A percentile compares a stretch with the other conserved stretches of the same genome.
Evolutionary conservation across 2,797 vertebrate species (phyloP).

Genomic region (Glossophaga mutica): DNA sequence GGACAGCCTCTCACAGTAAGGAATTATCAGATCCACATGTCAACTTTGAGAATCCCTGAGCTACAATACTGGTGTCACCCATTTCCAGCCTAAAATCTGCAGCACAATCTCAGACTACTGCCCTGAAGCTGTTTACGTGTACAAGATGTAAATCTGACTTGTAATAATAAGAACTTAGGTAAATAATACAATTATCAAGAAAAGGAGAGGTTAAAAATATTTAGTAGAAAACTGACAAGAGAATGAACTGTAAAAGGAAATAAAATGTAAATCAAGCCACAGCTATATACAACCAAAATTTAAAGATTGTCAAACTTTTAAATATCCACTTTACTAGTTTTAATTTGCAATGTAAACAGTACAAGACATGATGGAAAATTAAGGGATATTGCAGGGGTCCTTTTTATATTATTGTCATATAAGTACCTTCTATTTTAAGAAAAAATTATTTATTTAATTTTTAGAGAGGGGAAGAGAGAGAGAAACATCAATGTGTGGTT

Average conservation of each 20-base stretch:
- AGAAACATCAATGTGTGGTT: no score
- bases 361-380: background rate
- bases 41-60: background rate
- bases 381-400: background rate
- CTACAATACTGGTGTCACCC: background rate
- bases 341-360: conserved; percentile 22
- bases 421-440: background rate
- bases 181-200: conserved; percentile 29
- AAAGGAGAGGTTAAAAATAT: conserved; percentile 9
- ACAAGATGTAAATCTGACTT: conserved; percentile 24
- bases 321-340: background rate
- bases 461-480: no score
- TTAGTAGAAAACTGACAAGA: background rate
- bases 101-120: background rate
- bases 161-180: background rate
- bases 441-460: background rate
- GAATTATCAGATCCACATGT: background rate
- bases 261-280: conserved; percentile 1
- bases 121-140: background rate
- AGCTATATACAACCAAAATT: conserved; percentile 1
- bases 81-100: conserved; percentile 7
- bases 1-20: background rate
- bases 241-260: conserved; percentile 23
- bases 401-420: background rate
- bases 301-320: background rate